These are phyloP conservation scores for Drosophila mimica DNA, from an alignment of 2,888 invertebrate species.

Conservation along the genomic window DNA sequence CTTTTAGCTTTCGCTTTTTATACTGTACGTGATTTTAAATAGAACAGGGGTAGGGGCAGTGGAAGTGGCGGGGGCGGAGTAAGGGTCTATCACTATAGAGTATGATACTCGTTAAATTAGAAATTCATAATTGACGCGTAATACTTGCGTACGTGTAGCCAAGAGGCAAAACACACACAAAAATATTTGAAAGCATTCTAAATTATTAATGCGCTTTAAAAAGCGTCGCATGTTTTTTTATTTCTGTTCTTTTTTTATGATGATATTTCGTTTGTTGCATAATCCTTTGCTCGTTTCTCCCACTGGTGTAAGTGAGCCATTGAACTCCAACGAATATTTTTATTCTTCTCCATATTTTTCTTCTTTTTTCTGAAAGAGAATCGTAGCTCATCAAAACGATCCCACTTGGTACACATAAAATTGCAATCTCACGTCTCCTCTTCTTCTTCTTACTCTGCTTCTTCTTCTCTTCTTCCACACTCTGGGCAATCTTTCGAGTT, in stretches of 20 bases:
- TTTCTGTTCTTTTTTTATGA: constrained; percentile 38
- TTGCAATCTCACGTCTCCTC: constrained; percentile 69
- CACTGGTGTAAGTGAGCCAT: constrained; percentile 45
- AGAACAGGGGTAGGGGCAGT: constrained; percentile 38
- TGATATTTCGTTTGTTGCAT: constrained; percentile 77
- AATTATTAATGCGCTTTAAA: constrained; percentile 71
- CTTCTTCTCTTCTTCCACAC: background rate
- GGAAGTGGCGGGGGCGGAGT: background rate
- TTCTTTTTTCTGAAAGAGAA: background rate
- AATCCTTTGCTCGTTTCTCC: constrained; percentile 56
- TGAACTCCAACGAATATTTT: constrained; percentile 66
- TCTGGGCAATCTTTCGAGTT: constrained; percentile 64
- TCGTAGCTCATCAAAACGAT: constrained; percentile 32
- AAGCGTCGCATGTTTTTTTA: constrained; percentile 53
- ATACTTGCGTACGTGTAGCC: constrained; percentile 50
- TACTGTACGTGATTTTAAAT: constrained; percentile 64
- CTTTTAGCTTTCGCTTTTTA: constrained; percentile 82
- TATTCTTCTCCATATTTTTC: background rate
- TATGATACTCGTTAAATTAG: constrained; percentile 56
- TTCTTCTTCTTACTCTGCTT: background rate
- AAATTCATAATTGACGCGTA: constrained; percentile 78
- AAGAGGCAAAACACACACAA: constrained; percentile 23
- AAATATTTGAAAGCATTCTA: constrained; percentile 71
- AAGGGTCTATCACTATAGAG: background rate
- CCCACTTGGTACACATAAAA: constrained; percentile 69